Evolutionary conservation across 30 jellyfish, hydroid and myxozoan genomes (phyloP).

Genomic region (Nemopilema nomurai): DNA sequence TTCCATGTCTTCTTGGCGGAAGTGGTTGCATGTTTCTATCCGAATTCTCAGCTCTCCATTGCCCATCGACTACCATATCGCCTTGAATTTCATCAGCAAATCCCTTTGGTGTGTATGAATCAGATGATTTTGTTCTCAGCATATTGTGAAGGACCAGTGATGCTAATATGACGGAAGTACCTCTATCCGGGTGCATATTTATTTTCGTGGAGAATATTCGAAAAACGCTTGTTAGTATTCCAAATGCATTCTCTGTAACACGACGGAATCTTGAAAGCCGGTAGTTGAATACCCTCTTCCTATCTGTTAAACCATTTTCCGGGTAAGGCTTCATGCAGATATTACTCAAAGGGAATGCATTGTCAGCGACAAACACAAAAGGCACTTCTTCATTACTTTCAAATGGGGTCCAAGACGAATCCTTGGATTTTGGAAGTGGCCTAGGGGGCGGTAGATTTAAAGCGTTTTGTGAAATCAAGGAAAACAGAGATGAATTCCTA

Average conservation of each 20-base stretch:
- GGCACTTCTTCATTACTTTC: constrained; percentile 28
- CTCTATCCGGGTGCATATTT: constrained; percentile 46
- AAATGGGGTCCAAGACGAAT: constrained; percentile 23
- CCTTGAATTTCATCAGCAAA: constrained; percentile 48
- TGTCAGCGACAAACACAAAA: constrained; percentile 53
- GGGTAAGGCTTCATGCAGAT: constrained; percentile 60
- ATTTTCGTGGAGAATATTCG: constrained; percentile 31
- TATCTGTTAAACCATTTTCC: constrained; percentile 22
- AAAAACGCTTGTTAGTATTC: constrained; percentile 28
- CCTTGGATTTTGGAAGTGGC: constrained; percentile 29
- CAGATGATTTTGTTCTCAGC: constrained; percentile 37
- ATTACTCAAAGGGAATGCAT: constrained; percentile 49
- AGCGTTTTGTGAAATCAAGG: not conserved
- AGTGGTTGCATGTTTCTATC: not conserved
- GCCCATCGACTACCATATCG: not conserved
- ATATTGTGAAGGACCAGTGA: constrained; percentile 43
- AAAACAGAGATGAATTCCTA: constrained; percentile 17
- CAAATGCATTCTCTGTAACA: constrained; percentile 33
- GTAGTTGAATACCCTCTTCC: constrained; percentile 24
- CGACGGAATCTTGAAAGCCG: constrained; percentile 38
- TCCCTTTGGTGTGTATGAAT: constrained; percentile 45
- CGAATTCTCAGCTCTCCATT: not conserved
- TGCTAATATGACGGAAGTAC: constrained; percentile 34
- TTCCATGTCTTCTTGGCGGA: not conserved
- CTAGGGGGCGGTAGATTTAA: constrained; percentile 41